A percentile compares a stretch with the other conserved stretches of the same genome.
These are phyloP conservation scores for Tiliacea aurago DNA, from an alignment of 2,888 invertebrate genomes.

Conservation along the genomic window DNA sequence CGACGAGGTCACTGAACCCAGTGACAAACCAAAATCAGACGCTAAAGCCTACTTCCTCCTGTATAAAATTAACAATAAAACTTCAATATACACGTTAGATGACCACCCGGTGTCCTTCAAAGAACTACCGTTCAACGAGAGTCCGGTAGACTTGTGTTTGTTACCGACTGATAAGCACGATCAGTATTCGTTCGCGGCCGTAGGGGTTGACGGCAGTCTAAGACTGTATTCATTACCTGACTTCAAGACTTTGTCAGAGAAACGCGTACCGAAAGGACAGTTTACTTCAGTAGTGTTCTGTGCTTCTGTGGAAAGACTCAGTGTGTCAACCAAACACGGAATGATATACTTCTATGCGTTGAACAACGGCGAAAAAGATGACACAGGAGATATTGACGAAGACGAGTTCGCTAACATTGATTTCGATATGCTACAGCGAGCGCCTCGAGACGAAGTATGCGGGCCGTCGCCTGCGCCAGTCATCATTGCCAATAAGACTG, in stretches of 20 bases:
- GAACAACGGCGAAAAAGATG: constrained; percentile 93
- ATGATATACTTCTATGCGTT: constrained; percentile 95
- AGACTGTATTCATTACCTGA: constrained; percentile 93
- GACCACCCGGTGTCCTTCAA: constrained; percentile 91
- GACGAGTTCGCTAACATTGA: constrained; percentile 90
- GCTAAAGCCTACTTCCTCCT: constrained; percentile 83
- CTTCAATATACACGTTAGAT: constrained; percentile 83
- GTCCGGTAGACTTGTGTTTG: constrained; percentile 93
- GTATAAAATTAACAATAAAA: constrained; percentile 83
- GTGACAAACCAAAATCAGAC: constrained; percentile 77
- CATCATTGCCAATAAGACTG: constrained; percentile 91
- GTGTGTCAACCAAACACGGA: constrained; percentile 95
- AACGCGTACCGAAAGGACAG: constrained; percentile 92
- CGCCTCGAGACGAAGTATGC: constrained; percentile 80
- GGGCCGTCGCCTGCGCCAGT: constrained; percentile 78
- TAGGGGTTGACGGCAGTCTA: constrained; percentile 94
- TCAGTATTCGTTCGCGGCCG: constrained; percentile 92
- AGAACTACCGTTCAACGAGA: constrained; percentile 92
- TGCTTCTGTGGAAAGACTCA: constrained; percentile 96
- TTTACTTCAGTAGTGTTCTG: constrained; percentile 96
- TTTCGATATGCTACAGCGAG: constrained; percentile 85
- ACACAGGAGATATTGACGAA: constrained; percentile 93
- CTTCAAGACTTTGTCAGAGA: constrained; percentile 92
- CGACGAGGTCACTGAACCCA: constrained; percentile 78
- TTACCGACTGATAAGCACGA: constrained; percentile 90